These are phyloP conservation scores for Eidolon dupreanum DNA, from an alignment of 2,797 vertebrate species.

Conservation along the genomic window DNA sequence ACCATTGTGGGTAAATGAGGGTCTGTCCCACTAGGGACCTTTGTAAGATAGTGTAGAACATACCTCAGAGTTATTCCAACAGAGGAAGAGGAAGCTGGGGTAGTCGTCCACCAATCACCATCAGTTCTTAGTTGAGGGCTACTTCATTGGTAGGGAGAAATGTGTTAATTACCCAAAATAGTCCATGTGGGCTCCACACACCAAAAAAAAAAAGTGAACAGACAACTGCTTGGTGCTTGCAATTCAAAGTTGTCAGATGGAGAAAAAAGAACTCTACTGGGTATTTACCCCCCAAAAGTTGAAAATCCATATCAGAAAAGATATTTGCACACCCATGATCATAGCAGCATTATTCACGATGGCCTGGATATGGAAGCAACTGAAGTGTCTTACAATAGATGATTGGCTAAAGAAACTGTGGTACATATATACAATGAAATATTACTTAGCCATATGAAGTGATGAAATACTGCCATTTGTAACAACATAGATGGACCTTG, in stretches of 20 bases:
- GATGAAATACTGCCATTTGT: no score
- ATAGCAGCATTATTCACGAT: no score
- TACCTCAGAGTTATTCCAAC: not conserved
- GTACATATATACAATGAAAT: no score
- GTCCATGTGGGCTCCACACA: not conserved
- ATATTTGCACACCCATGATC: no score
- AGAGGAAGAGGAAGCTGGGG: not conserved
- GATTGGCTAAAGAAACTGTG: no score
- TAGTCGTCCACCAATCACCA: not conserved
- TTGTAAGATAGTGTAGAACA: not conserved
- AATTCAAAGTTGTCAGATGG: not conserved
- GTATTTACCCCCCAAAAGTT: no score
- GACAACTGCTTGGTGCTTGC: not conserved
- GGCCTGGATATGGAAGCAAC: no score
- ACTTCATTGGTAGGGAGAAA: not conserved
- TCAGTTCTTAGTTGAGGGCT: not conserved
- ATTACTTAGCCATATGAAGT: no score
- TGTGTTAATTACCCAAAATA: not conserved
- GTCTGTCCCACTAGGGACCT: not conserved
- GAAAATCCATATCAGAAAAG: no score
- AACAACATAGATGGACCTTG: no score
- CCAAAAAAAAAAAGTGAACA: not conserved
- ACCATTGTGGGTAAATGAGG: not conserved
- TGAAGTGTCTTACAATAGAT: no score
- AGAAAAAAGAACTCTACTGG: no score